Base-by-base conservation (phyloP, 2,888 invertebrate genomes). In the Gastrophysa polygoni region DNA sequence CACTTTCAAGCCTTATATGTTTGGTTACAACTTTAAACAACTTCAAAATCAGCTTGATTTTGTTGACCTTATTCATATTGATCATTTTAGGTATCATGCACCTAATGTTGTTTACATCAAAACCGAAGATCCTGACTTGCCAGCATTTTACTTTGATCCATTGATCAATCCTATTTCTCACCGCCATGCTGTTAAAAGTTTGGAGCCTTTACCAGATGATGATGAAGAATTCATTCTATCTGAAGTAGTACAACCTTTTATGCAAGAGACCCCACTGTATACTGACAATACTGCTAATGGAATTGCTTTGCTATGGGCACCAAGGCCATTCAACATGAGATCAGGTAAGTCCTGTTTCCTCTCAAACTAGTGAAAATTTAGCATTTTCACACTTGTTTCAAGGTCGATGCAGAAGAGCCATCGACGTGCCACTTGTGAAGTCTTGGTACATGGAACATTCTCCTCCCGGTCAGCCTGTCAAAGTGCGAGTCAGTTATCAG, bases 21-120 rank as follows among this genome's bases (percentile, higher is more conserved):
- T n/a, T n/a, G n/a, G n/a, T n/a, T n/a, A n/a, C n/a, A n/a, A n/a
- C n/a, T n/a, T n/a, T n/a, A n/a, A n/a, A n/a, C n/a, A n/a, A n/a
- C n/a, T n/a, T n/a, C n/a, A n/a, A n/a, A n/a, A n/a, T n/a, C n/a
- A n/a, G n/a, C n/a, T n/a, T n/a, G n/a, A n/a, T n/a, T n/a, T n/a
- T 24, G 24, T 3, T 7, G 7, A 24, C 24, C 24, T 24, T 3
- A 24, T 5, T 5, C 7, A 24, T 24, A 7, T 24, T 24, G 24
- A 24, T 11, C 20, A 10, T 63, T 61, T 48, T 73, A 97, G 97
- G 96, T 99, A 99, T 82, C 99, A 99, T 82, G 92, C 96, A 6
- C 98, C 99, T 20, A 98, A 98, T 81, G 98, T 99, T 5, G 98
- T 99, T 0, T 99, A 95, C 82, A 99, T 99, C 75, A 99, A 99